Evolutionary conservation across 2,797 vertebrate species (phyloP), one percentile per base, ranked within the genome.

Genomic region (Rhinogobio ventralis): DNA sequence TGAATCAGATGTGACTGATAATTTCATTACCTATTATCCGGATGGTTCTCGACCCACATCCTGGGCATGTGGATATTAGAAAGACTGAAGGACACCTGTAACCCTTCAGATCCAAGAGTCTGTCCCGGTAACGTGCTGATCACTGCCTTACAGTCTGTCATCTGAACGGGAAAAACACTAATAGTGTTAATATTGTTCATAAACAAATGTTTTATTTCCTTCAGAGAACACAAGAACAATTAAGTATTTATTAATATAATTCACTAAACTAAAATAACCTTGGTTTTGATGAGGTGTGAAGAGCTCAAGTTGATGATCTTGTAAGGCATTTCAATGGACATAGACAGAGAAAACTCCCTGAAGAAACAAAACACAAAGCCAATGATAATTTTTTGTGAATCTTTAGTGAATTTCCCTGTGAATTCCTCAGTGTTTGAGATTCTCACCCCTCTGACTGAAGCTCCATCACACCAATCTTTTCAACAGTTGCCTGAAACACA

Each of bases 21-120:
- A 7, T 81, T 20, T 46, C 72, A 87, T 81, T 87, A 97, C 96
- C 95, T 97, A 95, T 96, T 95, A 75, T 96, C 93, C 11, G 95
- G 96, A 92, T 97, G 95, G 68, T 96, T 95, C 89, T 97, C 96
- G 86, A 97, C 95, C 95, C 96, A 96, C 96, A 97, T 98, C 91
- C 96, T 94, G 87, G 96, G 95, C 66, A 96, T 92, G 90, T 96
- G 94, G 0, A 93, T 88, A 72, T 96, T 83, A 88, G 91, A 91
- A 90, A 97, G 90, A 86, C 75, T 82, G 66, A 97, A 72, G 25
- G 79, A 91, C 75, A 97, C 89, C 89, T 92, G 92, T 93, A 97
- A 97, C 15, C 96, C 96, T 0, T 89, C 89, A 4, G 89, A 53
- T 28, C 93, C 93, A 86, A 97, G 90, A 45, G 85, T 90, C 89